Base-by-base conservation (phyloP, 2,888 invertebrate species). In the Oxyscelio sp. region DNA sequence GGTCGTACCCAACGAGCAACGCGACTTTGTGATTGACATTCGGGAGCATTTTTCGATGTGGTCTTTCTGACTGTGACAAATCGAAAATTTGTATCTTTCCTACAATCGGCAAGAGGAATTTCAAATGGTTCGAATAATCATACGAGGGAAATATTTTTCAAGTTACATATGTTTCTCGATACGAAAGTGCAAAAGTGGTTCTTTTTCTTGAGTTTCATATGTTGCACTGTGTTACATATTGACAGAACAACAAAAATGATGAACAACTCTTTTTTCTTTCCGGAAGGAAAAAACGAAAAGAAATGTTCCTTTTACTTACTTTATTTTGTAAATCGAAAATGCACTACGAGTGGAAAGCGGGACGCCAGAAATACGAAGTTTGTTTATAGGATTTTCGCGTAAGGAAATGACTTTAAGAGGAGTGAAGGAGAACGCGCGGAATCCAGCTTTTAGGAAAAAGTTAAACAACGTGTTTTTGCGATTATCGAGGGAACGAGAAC, bases 11-110 rank as follows among this genome's bases (percentile, higher is more conserved):
- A 56, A 19, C 52, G 61, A 61, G 17, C 8, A 54, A 43, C 70
- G 52, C 61, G 58, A 54, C 59, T 34, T 54, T 52, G 31, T 54
- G 80, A 74, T 80, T 74, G 80, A 73, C 65, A 34, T 50, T 71
- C 43, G 15, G 48, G 50, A 73, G 65, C 79, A 80, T 71, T 80
- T 73, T 58, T 63, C 56, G 50, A 79, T 40, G 40, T 27, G 45
- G 34, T 40, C 22, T 45, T 15, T 40, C 54, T 65, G 48, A 48
- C 56, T 71, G 45, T 71, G 65, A 79, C 71, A 73, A 80, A 80
- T 73, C 66, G 66, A 80, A 80, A 71, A 48, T 71, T 71, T 71
- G 70, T 79, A 38, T 34, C 21, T 9, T 61, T 40, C 15, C 40
- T 4, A 15, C 40, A n/a, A 40, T 3, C 40, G 15, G 15, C 40